These are phyloP conservation scores for Brachirus orientalis DNA, from an alignment of 2,113 vertebrate species.

Conservation along the genomic window DNA sequence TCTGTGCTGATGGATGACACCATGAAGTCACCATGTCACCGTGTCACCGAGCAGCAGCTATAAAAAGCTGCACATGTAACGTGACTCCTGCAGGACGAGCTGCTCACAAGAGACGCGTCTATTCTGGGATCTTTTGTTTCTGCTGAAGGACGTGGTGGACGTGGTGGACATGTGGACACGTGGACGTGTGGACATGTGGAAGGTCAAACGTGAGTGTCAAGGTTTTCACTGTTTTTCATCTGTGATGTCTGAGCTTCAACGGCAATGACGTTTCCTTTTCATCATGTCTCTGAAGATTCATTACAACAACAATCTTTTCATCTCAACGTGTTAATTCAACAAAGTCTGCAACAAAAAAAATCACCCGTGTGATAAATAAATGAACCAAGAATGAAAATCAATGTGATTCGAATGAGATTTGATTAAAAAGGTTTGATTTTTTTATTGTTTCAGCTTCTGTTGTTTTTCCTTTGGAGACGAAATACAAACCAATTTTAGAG, in stretches of 20 bases:
- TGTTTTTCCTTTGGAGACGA: slow-evolving; percentile 63
- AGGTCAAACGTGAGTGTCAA: slow-evolving; percentile 76
- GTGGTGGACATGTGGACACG: too few relatives aligned
- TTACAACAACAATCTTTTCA: too few relatives aligned
- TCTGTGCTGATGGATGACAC: too few relatives aligned
- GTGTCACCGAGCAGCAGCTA: slow-evolving; percentile 4
- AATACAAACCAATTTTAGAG: slow-evolving; percentile 76
- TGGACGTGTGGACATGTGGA: slow-evolving; percentile 78
- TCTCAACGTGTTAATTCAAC: too few relatives aligned
- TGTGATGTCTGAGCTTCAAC: too few relatives aligned
- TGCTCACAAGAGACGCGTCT: slow-evolving; percentile 11
- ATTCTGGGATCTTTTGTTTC: slow-evolving; percentile 68
- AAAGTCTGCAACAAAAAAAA: too few relatives aligned
- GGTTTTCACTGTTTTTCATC: too few relatives aligned
- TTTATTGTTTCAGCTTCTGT: slow-evolving; percentile 63
- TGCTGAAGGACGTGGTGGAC: slow-evolving; percentile 11
- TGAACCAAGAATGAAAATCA: not conserved
- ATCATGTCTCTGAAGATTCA: too few relatives aligned
- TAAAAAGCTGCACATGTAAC: slow-evolving; percentile 70
- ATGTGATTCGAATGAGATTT: not conserved
- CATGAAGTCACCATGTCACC: too few relatives aligned
- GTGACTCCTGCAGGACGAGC: slow-evolving; percentile 50
- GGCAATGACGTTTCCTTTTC: too few relatives aligned
- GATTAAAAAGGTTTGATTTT: not conserved
- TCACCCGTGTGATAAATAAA: too few relatives aligned